A percentile compares a stretch with the other conserved stretches of the same genome.
phyloP scores from a whole-genome alignment of 2,797 vertebrate genomes.

The Gallirallus australis region DNA sequence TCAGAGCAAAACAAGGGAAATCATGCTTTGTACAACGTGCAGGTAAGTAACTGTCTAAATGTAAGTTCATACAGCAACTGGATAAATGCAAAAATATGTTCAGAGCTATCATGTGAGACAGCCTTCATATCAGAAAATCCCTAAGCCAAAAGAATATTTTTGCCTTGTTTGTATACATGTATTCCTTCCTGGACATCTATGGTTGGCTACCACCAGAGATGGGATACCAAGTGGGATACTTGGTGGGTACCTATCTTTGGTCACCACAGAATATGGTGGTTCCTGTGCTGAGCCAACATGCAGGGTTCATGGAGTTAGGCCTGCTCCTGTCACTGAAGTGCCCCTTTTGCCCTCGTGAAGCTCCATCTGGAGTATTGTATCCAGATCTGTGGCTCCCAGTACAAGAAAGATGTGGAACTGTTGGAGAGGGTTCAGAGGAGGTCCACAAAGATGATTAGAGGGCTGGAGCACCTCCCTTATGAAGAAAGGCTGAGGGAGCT shows the following conservation, averaged over 20 bases:
- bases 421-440: too few species aligned
- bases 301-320: neutral
- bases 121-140: neutral
- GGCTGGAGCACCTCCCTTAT: too few species aligned
- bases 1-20: neutral
- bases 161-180: neutral
- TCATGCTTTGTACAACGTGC: neutral
- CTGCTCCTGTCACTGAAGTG: neutral
- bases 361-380: too few species aligned
- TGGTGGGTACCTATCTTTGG: too few species aligned
- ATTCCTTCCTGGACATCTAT: neutral
- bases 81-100: neutral
- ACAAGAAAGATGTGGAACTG: too few species aligned
- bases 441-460: too few species aligned
- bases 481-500: too few species aligned
- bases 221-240: fast-evolving
- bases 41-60: neutral
- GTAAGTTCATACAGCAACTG: neutral
- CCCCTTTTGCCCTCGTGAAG: neutral
- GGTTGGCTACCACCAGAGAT: neutral
- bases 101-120: neutral
- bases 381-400: too few species aligned
- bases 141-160: neutral
- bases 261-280: neutral
- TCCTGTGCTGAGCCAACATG: neutral